These are phyloP conservation scores for Cheilosia grossa DNA, from an alignment of 2,888 invertebrate species.

Conservation along the genomic window DNA sequence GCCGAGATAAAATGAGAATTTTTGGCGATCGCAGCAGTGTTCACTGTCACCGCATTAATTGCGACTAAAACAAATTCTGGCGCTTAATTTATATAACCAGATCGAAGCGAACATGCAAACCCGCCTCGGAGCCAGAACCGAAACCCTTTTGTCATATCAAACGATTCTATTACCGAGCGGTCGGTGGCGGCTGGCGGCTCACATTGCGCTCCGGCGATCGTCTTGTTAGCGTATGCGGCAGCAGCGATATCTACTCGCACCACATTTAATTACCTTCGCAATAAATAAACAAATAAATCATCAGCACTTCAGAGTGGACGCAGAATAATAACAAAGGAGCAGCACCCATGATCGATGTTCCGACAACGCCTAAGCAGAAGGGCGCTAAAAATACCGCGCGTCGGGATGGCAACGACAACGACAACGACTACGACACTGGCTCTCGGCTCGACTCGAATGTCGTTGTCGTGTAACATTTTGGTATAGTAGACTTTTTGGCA, in stretches of 20 bases:
- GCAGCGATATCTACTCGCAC: slow-evolving; percentile 5
- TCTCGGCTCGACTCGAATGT: slow-evolving; percentile 32
- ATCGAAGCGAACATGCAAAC: not conserved
- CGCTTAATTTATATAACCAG: slow-evolving; percentile 72
- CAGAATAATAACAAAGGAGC: slow-evolving; percentile 62
- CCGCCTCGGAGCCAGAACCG: not conserved
- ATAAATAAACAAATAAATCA: slow-evolving; percentile 69
- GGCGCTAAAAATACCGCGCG: slow-evolving; percentile 56
- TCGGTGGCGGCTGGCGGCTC: not conserved
- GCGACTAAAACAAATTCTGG: slow-evolving; percentile 68
- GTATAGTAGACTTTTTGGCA: slow-evolving; percentile 68
- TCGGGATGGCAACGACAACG: not conserved
- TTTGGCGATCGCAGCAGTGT: slow-evolving; percentile 65
- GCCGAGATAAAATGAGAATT: slow-evolving; percentile 45
- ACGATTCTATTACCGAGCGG: slow-evolving; percentile 48
- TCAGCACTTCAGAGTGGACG: slow-evolving; percentile 55
- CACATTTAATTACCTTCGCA: slow-evolving; percentile 62
- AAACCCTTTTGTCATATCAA: slow-evolving; percentile 13
- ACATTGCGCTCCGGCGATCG: not conserved
- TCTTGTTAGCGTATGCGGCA: slow-evolving; percentile 22
- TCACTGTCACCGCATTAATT: slow-evolving; percentile 70
- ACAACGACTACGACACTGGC: not conserved
- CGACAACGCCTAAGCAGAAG: slow-evolving; percentile 50
- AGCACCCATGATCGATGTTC: slow-evolving; percentile 58
- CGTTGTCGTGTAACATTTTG: slow-evolving; percentile 51